phyloP scores from a whole-genome alignment of 2,113 vertebrate species.

The Stercorarius parasiticus region DNA sequence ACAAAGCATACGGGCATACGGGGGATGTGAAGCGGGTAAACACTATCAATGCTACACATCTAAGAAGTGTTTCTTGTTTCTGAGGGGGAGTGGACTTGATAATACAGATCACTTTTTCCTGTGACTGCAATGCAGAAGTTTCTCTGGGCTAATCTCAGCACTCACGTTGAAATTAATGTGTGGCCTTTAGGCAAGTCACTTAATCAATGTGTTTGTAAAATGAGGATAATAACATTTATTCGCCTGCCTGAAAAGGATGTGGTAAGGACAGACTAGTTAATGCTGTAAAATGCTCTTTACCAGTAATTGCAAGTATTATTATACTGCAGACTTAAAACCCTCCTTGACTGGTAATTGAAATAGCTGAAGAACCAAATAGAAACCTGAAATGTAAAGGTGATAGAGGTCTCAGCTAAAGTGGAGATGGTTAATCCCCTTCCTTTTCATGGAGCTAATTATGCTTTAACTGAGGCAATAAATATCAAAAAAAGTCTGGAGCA shows the following conservation, averaged over 20 bases:
- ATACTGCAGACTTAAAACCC: not conserved
- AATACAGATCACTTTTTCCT: not conserved
- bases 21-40: not conserved
- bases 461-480: not conserved
- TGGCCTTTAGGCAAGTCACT: constrained; percentile 63
- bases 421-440: not conserved
- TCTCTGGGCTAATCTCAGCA: not conserved
- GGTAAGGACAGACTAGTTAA: constrained; percentile 16
- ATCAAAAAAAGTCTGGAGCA: not conserved
- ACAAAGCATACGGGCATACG: not conserved
- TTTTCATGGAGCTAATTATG: not conserved
- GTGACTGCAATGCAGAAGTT: constrained; percentile 16
- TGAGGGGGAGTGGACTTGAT: not conserved
- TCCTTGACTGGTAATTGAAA: constrained; percentile 22
- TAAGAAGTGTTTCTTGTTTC: not conserved
- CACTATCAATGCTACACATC: not conserved
- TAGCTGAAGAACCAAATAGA: not conserved
- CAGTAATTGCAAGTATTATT: constrained; percentile 24
- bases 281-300: constrained; percentile 34
- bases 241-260: constrained; percentile 20
- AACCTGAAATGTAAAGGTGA: constrained; percentile 7
- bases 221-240: constrained; percentile 53
- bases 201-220: constrained; percentile 65
- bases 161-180: constrained; percentile 42
- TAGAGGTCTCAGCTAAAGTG: not conserved